Evolutionary conservation across 2,797 vertebrate species (phyloP).

Genomic region (Chanos chanos): DNA sequence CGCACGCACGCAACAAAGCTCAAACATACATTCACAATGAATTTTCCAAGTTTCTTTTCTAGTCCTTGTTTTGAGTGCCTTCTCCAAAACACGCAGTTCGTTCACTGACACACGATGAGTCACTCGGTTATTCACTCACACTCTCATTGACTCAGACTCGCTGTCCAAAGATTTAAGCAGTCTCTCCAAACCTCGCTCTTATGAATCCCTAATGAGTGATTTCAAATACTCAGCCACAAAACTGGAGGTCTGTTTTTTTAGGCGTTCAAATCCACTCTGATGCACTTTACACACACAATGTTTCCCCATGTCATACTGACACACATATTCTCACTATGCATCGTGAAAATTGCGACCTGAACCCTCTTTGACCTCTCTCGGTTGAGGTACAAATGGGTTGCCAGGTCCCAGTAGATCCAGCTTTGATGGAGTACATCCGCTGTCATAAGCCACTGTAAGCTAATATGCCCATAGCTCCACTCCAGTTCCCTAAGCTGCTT

Average conservation of each 20-base stretch:
- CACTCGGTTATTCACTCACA: constrained; percentile 27
- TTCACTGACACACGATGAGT: too few relatives aligned
- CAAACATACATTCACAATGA: neutral
- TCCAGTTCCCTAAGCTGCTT: constrained; percentile 21
- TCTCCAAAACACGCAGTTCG: too few relatives aligned
- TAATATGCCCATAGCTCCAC: constrained; percentile 26
- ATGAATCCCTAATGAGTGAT: too few relatives aligned
- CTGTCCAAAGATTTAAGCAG: too few relatives aligned
- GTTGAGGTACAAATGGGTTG: neutral
- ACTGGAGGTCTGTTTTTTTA: neutral
- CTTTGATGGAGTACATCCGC: neutral
- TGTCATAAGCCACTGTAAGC: neutral
- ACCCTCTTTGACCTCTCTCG: too few relatives aligned
- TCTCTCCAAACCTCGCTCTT: neutral
- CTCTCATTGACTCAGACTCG: constrained; percentile 17
- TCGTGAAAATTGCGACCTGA: neutral
- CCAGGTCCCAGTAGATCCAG: neutral
- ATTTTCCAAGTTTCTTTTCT: too few relatives aligned
- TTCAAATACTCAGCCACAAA: neutral
- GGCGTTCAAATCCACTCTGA: neutral
- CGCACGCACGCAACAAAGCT: neutral
- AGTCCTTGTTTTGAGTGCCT: too few relatives aligned
- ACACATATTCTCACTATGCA: neutral
- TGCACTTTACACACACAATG: too few relatives aligned
- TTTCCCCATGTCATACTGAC: neutral